Evolutionary conservation across 2,113 vertebrate genomes (phyloP), one percentile per base, ranked within the genome.

Genomic region (Callithrix jacchus): DNA sequence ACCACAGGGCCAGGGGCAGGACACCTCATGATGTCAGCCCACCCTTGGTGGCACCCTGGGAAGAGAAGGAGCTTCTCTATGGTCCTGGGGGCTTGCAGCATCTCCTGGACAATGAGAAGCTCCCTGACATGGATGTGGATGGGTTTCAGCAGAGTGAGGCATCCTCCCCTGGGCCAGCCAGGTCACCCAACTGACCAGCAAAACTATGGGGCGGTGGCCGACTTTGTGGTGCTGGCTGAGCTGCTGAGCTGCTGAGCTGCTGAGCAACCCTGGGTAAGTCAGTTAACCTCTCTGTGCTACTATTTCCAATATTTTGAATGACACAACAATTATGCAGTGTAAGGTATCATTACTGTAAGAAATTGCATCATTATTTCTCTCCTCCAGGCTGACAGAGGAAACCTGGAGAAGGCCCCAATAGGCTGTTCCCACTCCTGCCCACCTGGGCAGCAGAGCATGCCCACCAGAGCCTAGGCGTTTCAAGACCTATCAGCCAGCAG

Each of bases 261-360:
- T 30, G 40, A 37, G 40, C 21, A 32, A 56, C 30, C 11, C 10
- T 66, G 37, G 49, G 18, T 37, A 52, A 52, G 52, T 52, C 32
- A 56, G 30, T 27, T 2, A 30, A 37, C 20, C 11, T 52, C 76
- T 52, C 54, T n/a, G 56, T 68, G 45, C n/a, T 40, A 6, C 11
- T 27, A n/a, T 12, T 35, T 42, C 54, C 52, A 54, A 21, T 8
- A 23, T 47, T 52, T 68, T 86, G 56, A 86, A 27, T 27, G 64
- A 1, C 40, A 32, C 1, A 10, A 9, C 2, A 13, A 14, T 35
- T 35, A 16, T 20, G 58, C 30, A 66, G 13, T 10, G 0, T 17
- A 5, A 47, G 71, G 35, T n/a, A 58, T 32, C 32, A 35, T 42
- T 30, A 35, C 17, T 18, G n/a, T 37, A 10, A 37, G 70, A 37